Conservation (phyloP, 1,140 invertebrate genomes). For the Diachasmimorpha longicaudata region DNA sequence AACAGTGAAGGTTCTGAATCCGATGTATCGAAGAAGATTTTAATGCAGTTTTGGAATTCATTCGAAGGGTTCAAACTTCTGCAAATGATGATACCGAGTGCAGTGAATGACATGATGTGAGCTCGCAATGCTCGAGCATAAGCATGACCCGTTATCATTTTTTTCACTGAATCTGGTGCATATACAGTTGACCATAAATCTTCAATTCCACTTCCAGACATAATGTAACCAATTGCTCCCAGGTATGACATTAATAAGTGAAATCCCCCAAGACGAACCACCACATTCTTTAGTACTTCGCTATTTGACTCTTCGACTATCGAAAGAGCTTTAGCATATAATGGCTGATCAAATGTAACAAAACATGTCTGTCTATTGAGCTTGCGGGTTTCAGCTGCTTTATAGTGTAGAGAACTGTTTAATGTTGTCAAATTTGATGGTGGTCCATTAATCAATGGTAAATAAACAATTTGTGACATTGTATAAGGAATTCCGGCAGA, state of each 20-base stretch:
- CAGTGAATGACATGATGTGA: constrained; percentile 33
- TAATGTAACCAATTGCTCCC: constrained; percentile 33
- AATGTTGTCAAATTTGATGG: background rate
- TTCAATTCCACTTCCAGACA: constrained; percentile 33
- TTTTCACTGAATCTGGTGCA: constrained; percentile 39
- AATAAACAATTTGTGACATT: background rate
- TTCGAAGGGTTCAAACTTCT: constrained; percentile 23
- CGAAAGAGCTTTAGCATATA: constrained; percentile 25
- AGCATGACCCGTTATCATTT: constrained; percentile 51
- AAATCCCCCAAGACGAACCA: constrained; percentile 34
- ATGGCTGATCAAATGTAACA: constrained; percentile 30
- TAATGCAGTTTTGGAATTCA: background rate
- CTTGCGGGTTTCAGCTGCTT: background rate
- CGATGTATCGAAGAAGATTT: background rate
- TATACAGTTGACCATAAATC: constrained; percentile 33
- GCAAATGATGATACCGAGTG: constrained; percentile 39
- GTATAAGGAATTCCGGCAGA: background rate
- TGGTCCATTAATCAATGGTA: background rate
- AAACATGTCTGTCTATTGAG: constrained; percentile 19
- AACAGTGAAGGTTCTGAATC: background rate
- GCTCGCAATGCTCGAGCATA: constrained; percentile 45
- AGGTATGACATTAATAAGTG: constrained; percentile 37
- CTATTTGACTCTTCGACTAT: constrained; percentile 19
- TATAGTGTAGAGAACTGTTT: background rate
- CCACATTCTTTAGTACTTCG: constrained; percentile 40